These are phyloP conservation scores for Lasioglossum baleicum DNA, from an alignment of 1,140 invertebrate species.

Conservation along the genomic window DNA sequence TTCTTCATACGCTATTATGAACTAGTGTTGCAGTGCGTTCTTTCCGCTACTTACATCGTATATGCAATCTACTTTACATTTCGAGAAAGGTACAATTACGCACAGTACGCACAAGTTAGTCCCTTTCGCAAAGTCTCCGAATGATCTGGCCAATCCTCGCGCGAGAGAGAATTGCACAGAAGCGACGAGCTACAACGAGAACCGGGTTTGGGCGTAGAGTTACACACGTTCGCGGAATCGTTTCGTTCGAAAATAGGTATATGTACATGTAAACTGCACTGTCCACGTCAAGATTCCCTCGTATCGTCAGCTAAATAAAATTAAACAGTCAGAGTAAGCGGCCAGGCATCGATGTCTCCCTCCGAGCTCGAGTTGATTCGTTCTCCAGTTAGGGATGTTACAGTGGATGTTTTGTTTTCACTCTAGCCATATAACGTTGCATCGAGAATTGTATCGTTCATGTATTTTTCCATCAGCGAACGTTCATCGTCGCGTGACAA, in stretches of 20 bases:
- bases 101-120: constrained; percentile 53
- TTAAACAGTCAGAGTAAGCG: constrained; percentile 22
- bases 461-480: too few relatives aligned
- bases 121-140: too few relatives aligned
- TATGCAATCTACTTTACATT: constrained; percentile 50
- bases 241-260: constrained; percentile 62
- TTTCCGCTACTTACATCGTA: constrained; percentile 55
- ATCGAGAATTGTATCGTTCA: constrained; percentile 17
- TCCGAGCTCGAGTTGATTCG: too few relatives aligned
- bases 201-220: neutral
- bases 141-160: neutral
- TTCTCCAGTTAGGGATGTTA: too few relatives aligned
- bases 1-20: constrained; percentile 45
- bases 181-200: constrained; percentile 30
- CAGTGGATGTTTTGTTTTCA: neutral
- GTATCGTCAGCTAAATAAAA: constrained; percentile 58
- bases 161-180: constrained; percentile 20
- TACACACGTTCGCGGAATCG: constrained; percentile 8
- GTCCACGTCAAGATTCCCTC: constrained; percentile 34
- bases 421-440: constrained; percentile 37
- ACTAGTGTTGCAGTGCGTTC: constrained; percentile 46
- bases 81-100: constrained; percentile 63
- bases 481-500: neutral
- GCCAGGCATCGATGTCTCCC: neutral
- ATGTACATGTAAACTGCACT: constrained; percentile 60